Evolutionary conservation across 1,140 invertebrate genomes (phyloP), one percentile per base, ranked within the genome.

Genomic region (Paracyclopina nana): DNA sequence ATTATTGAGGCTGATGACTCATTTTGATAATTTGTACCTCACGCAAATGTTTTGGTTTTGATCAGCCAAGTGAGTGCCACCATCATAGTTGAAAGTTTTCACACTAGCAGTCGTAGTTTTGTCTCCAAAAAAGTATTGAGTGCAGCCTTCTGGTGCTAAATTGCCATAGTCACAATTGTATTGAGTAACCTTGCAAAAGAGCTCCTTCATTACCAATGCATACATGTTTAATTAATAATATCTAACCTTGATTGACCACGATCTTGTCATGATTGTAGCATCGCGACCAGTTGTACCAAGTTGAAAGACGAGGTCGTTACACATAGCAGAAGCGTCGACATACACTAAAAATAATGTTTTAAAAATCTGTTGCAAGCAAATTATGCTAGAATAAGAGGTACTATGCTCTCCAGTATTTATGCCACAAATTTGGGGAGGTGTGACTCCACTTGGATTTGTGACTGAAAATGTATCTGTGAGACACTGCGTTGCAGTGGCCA

Each of bases 401-500:
- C 48, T 42, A 26, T 50, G 48, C 24, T 50, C 48, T 38, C 48
- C 48, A 5, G 48, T 50, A 22, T 50, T 50, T 2, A 40, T n/a
- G 4, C 48, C 48, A 44, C 48, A 50, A 41, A 50, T 50, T 12
- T 43, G 29, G n/a, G 48, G 34, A 18, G 48, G 48, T 30, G 29
- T 42, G 24, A 20, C 28, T 6, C 48, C 48, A 25, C 28, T 28
- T 6, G 45, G 45, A 27, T 48, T 48, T 4, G 45, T 48, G 14
- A 48, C 24, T 2, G 45, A 25, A 29, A 48, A 48, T 14, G 25
- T 28, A 27, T 48, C 45, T 2, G 29, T 48, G 16, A 16, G 20
- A 48, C 45, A 48, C 24, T 28, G 20, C 4, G 20, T 38, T n/a
- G 34, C 34, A 20, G 34, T 16, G 34, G 34, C 34, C 34, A 38